A percentile compares a stretch with the other conserved stretches of the same genome.
phyloP scores from a whole-genome alignment of 2,888 invertebrate genomes.

The Thymelicus lineola region DNA sequence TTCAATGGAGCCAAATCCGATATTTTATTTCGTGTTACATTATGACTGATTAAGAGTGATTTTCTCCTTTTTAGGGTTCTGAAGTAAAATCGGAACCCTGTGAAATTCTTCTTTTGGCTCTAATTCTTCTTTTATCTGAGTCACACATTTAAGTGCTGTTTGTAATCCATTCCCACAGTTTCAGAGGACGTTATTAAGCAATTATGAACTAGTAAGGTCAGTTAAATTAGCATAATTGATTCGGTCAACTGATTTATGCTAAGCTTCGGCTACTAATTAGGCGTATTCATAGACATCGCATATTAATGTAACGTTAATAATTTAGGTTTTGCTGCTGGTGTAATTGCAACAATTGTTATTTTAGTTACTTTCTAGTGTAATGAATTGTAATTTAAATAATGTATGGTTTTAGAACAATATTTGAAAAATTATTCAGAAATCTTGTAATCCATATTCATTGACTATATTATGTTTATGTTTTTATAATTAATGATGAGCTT shows the following conservation, averaged over 20 bases:
- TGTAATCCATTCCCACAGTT: conserved; percentile 15
- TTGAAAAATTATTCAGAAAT: too few relatives aligned
- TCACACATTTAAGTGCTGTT: not conserved
- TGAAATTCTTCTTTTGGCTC: too few relatives aligned
- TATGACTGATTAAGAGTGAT: conserved; percentile 3
- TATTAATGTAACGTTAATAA: conserved; percentile 19
- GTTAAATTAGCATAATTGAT: conserved; percentile 37
- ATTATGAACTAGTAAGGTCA: conserved; percentile 36
- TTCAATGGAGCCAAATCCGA: conserved; percentile 27
- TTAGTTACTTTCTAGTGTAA: not conserved
- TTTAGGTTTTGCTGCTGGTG: conserved; percentile 9
- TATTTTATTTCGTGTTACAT: conserved; percentile 29
- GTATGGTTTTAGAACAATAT: too few relatives aligned
- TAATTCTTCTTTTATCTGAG: not conserved
- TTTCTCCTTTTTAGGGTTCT: conserved; percentile 1
- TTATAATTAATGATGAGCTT: too few relatives aligned
- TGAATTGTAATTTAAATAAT: not conserved
- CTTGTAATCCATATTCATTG: too few relatives aligned
- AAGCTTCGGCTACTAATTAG: conserved; percentile 34
- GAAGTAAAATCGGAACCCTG: too few relatives aligned
- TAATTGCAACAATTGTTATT: not conserved
- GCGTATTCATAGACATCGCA: conserved; percentile 34
- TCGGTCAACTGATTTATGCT: conserved; percentile 37
- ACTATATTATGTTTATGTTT: too few relatives aligned
- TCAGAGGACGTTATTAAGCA: conserved; percentile 33